phyloP scores from a whole-genome alignment of 2,888 invertebrate genomes.

The Pegoplata infirma region DNA sequence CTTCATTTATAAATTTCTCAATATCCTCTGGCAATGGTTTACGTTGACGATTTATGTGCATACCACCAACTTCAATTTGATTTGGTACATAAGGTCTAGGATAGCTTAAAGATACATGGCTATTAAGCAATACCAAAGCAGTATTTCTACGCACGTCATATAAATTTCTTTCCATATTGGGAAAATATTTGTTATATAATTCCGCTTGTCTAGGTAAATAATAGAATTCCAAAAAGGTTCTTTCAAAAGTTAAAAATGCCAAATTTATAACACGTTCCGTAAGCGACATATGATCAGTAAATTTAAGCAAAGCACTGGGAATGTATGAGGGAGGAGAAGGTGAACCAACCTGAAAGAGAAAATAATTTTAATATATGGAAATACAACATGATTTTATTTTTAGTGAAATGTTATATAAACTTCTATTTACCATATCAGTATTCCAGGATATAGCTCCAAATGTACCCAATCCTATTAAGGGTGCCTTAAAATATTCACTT shows the following conservation, averaged over 20 bases:
- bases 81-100: slow-evolving; percentile 76
- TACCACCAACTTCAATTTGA: slow-evolving; percentile 77
- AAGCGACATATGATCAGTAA: slow-evolving; percentile 75
- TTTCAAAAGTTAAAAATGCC: slow-evolving; percentile 66
- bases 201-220: slow-evolving; percentile 72
- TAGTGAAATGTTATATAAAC: too few relatives aligned
- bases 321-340: slow-evolving; percentile 76
- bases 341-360: slow-evolving; percentile 67
- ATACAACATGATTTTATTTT: neutral
- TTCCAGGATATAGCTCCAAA: slow-evolving; percentile 73
- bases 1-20: slow-evolving; percentile 75
- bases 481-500: slow-evolving; percentile 73
- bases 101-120: slow-evolving; percentile 73
- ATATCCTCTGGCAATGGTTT: slow-evolving; percentile 74
- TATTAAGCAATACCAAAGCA: slow-evolving; percentile 74
- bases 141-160: slow-evolving; percentile 69
- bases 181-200: slow-evolving; percentile 71
- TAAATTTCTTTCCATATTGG: slow-evolving; percentile 68
- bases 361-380: too few relatives aligned
- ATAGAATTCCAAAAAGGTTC: slow-evolving; percentile 65
- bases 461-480: slow-evolving; percentile 72
- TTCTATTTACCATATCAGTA: slow-evolving; percentile 73
- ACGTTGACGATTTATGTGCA: slow-evolving; percentile 74
- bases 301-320: slow-evolving; percentile 70
- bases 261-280: slow-evolving; percentile 74